A percentile compares a stretch with the other conserved stretches of the same genome.
These are phyloP conservation scores for Denticeps clupeoides DNA, from an alignment of 2,797 vertebrate genomes.

Conservation along the genomic window DNA sequence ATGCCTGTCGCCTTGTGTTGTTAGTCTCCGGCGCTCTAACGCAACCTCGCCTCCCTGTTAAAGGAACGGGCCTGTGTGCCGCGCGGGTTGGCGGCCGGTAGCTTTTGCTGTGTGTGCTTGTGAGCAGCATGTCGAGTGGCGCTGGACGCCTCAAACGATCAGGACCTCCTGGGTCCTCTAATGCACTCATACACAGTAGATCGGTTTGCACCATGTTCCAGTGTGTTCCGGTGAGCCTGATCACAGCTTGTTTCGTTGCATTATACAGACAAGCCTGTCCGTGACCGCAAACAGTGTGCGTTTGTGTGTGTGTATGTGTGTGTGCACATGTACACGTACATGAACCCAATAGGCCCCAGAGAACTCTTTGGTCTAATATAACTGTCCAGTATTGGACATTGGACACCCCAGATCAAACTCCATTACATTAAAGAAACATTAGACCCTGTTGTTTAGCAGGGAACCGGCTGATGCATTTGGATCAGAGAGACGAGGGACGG, in stretches of 20 bases:
- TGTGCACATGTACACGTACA: conserved; percentile 33
- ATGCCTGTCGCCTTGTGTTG: conserved; percentile 19
- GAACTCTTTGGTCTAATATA: conserved; percentile 60
- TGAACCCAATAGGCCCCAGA: conserved; percentile 56
- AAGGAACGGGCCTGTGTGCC: too few relatives aligned
- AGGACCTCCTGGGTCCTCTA: too few relatives aligned
- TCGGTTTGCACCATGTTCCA: conserved; percentile 14
- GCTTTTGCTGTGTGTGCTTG: conserved; percentile 29
- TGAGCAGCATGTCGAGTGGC: too few relatives aligned
- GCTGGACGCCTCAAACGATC: too few relatives aligned
- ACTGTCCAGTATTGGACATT: conserved; percentile 54
- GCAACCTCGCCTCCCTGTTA: conserved; percentile 19
- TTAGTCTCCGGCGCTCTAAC: conserved; percentile 30
- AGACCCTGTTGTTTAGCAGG: conserved; percentile 44
- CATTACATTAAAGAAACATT: conserved; percentile 68
- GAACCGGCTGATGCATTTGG: conserved; percentile 44
- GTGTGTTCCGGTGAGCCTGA: conserved; percentile 10
- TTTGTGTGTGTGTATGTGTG: conserved; percentile 4
- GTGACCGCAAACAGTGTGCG: too few relatives aligned
- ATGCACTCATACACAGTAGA: too few relatives aligned
- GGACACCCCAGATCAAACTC: conserved; percentile 64
- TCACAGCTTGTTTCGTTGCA: conserved; percentile 15
- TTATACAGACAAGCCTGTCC: too few relatives aligned
- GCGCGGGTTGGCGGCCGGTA: too few relatives aligned
- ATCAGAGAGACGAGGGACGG: conserved; percentile 45